Conservation (phyloP, 2,888 invertebrate species). For the Pelosia muscerda region DNA sequence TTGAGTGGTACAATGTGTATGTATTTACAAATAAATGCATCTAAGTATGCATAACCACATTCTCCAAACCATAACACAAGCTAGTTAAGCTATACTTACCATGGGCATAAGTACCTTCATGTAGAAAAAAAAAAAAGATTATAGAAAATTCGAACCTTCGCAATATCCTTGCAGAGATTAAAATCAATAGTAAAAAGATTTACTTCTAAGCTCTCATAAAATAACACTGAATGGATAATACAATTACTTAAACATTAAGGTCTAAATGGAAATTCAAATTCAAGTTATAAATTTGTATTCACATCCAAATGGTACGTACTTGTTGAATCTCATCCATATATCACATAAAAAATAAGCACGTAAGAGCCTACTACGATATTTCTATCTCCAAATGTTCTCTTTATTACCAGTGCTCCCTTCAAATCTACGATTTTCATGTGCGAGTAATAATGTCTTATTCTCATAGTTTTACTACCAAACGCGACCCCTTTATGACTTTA, state of each 20-base stretch:
- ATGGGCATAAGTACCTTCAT: too few relatives aligned
- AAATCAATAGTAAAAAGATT: background rate
- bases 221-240: background rate
- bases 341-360: conserved; percentile 1
- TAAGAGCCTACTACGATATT: background rate
- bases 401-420: conserved; percentile 12
- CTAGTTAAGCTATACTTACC: too few relatives aligned
- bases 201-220: background rate
- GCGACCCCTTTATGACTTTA: too few relatives aligned
- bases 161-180: background rate
- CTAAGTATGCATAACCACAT: too few relatives aligned
- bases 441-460: background rate
- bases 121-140: too few relatives aligned
- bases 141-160: background rate
- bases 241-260: background rate
- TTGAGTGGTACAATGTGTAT: too few relatives aligned
- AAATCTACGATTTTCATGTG: conserved; percentile 17
- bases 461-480: conserved; percentile 25
- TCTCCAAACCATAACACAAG: too few relatives aligned
- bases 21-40: too few relatives aligned
- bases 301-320: background rate
- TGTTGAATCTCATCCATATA: conserved; percentile 3
- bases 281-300: background rate
- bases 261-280: background rate
- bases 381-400: conserved; percentile 4